Conservation (phyloP, 2,888 invertebrate species). For the Lepidocyrtoides sp. region DNA sequence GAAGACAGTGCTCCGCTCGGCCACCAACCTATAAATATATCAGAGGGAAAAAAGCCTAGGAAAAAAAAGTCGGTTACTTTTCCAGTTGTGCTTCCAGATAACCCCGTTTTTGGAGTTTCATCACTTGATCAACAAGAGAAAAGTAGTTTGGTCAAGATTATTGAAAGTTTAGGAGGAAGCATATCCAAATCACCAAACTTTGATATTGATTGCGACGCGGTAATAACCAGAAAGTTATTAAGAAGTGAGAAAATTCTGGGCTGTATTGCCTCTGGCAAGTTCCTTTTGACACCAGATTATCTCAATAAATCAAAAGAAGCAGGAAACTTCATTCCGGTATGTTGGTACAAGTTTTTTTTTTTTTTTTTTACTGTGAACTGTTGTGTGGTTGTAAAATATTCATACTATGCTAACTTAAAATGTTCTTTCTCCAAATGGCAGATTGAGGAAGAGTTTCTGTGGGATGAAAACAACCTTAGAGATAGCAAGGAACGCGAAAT, state of each 20-base stretch:
- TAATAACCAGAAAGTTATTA: constrained; percentile 91
- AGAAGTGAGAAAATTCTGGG: constrained; percentile 96
- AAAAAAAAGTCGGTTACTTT: constrained; percentile 14
- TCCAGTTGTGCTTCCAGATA: constrained; percentile 20
- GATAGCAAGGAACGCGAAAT: constrained; percentile 66
- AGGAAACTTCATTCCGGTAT: constrained; percentile 90
- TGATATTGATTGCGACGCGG: constrained; percentile 91
- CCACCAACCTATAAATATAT: constrained; percentile 46
- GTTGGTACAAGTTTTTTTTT: background rate
- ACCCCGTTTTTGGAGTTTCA: constrained; percentile 66
- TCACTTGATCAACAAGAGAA: constrained; percentile 43
- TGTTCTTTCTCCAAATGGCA: constrained; percentile 30
- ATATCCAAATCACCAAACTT: constrained; percentile 89
- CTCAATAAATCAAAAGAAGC: constrained; percentile 90
- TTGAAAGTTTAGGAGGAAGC: constrained; percentile 90
- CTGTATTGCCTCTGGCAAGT: constrained; percentile 92
- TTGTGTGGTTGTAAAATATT: too few species aligned
- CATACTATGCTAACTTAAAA: too few species aligned
- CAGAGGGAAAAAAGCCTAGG: constrained; percentile 1
- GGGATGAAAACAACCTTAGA: constrained; percentile 70
- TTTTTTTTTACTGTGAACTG: too few species aligned
- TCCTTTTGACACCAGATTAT: constrained; percentile 92
- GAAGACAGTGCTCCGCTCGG: constrained; percentile 47
- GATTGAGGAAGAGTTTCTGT: constrained; percentile 72
- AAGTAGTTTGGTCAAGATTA: constrained; percentile 86